Conservation (phyloP, 2,797 vertebrate species). For the Lacerta viridis region DNA sequence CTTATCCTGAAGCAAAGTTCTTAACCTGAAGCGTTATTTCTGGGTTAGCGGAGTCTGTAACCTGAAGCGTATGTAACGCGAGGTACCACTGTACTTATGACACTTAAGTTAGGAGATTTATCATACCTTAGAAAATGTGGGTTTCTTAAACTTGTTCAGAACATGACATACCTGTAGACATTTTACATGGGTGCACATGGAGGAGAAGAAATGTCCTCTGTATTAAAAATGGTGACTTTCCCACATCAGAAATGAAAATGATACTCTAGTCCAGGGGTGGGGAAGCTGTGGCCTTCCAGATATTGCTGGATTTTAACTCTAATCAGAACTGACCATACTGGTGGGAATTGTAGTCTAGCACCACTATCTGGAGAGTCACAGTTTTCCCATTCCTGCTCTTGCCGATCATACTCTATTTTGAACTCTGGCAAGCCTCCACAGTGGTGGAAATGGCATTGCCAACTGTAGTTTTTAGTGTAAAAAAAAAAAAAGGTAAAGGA, state of each 20-base stretch:
- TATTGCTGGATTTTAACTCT: not conserved
- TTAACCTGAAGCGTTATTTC: no score
- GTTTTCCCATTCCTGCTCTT: not conserved
- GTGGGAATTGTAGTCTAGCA: not conserved
- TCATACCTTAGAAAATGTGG: not conserved
- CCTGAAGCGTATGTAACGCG: no score
- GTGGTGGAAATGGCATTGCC: not conserved
- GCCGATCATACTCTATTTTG: not conserved
- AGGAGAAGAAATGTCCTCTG: not conserved
- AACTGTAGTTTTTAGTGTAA: no score
- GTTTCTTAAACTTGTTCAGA: not conserved
- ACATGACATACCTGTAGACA: not conserved
- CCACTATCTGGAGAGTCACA: not conserved
- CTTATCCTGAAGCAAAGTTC: no score
- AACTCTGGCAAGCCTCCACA: constrained; percentile 11
- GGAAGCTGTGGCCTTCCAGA: not conserved
- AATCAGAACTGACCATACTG: not conserved
- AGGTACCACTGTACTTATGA: not conserved
- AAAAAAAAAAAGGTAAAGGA: no score
- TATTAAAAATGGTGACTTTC: not conserved
- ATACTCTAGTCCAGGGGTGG: not conserved
- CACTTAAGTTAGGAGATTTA: not conserved
- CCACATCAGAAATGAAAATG: not conserved
- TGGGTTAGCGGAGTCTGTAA: no score
- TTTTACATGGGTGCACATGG: not conserved